Conservation (phyloP, 2,797 vertebrate genomes). For the Phrynocephalus guinanensis region DNA sequence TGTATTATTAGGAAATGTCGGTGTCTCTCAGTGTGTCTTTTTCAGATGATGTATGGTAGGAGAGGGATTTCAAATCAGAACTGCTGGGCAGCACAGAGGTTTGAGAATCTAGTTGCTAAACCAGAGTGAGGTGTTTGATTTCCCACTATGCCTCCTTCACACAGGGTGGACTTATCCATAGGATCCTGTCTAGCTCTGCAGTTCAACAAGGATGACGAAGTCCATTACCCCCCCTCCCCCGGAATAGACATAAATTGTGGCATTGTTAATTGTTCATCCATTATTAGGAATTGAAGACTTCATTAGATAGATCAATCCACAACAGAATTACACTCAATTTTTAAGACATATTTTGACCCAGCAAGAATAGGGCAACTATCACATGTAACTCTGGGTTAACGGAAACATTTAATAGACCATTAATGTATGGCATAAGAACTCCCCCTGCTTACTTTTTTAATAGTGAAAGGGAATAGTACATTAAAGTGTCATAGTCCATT, state of each 20-base stretch:
- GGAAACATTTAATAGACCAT: background rate
- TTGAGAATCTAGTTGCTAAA: no score
- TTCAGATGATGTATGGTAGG: background rate
- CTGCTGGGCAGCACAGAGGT: no score
- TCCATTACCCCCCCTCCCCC: constrained; percentile 2
- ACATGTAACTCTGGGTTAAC: background rate
- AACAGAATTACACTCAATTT: constrained; percentile 31
- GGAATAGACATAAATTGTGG: constrained; percentile 24
- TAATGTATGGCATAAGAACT: background rate
- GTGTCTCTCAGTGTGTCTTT: background rate
- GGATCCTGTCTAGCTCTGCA: no score
- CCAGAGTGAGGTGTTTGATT: no score
- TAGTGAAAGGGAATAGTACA: background rate
- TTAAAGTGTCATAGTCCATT: background rate
- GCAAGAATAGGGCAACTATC: constrained; percentile 51
- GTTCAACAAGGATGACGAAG: background rate
- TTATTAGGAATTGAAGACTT: constrained; percentile 53
- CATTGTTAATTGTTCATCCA: constrained; percentile 50
- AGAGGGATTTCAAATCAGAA: background rate
- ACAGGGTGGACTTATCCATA: no score
- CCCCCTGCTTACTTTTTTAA: background rate
- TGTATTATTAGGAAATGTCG: background rate
- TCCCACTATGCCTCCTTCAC: no score
- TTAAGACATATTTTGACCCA: constrained; percentile 38
- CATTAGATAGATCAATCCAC: constrained; percentile 63